Evolutionary conservation across 1,140 invertebrate species (phyloP).

Genomic region (Drosophila ananassae): DNA sequence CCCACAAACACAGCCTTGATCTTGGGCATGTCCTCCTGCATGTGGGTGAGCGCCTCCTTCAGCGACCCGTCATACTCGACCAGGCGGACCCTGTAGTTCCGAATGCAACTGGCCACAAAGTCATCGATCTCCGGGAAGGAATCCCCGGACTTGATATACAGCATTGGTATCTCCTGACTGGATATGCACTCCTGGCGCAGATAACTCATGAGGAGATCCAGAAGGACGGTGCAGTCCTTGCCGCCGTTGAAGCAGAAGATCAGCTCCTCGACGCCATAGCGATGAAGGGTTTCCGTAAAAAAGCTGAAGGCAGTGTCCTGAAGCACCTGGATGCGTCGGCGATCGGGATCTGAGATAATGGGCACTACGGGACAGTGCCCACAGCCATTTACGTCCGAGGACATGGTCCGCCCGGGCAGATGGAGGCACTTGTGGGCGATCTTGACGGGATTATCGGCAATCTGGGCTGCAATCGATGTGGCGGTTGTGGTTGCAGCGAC

Average conservation of each 20-base stretch:
- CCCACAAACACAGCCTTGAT: constrained; percentile 95
- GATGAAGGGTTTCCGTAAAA: constrained; percentile 84
- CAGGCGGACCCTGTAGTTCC: constrained; percentile 90
- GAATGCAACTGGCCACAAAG: constrained; percentile 90
- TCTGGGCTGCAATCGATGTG: constrained; percentile 1
- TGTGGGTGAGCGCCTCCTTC: constrained; percentile 87
- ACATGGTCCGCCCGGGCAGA: background rate
- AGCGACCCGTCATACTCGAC: constrained; percentile 89
- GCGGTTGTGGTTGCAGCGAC: background rate
- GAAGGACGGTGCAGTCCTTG: constrained; percentile 97
- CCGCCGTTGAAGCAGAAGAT: constrained; percentile 98
- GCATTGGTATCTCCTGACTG: constrained; percentile 85
- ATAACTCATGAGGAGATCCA: constrained; percentile 87
- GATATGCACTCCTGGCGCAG: constrained; percentile 46
- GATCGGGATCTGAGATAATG: background rate
- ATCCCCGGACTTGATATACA: constrained; percentile 91
- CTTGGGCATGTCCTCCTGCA: constrained; percentile 87
- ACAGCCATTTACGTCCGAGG: background rate
- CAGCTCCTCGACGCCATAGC: constrained; percentile 88
- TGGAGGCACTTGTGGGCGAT: background rate
- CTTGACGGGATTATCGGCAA: background rate
- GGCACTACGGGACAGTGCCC: background rate
- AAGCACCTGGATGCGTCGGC: constrained; percentile 25
- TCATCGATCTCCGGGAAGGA: constrained; percentile 94
- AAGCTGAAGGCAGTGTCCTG: constrained; percentile 42